Conservation (phyloP, 2,888 invertebrate species). For the Eristalis arbustorum region DNA sequence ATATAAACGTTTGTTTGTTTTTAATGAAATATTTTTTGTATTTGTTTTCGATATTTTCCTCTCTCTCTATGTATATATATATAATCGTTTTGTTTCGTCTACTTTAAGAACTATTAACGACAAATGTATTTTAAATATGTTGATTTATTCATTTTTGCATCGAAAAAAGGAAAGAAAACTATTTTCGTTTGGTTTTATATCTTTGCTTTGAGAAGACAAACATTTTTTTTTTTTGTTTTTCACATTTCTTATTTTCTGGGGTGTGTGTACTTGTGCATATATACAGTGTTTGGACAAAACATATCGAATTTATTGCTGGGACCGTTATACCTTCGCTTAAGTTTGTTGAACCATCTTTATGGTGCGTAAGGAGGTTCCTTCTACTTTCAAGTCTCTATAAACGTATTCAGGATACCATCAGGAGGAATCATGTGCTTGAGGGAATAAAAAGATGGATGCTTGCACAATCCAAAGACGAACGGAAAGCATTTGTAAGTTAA, state of each 20-base stretch:
- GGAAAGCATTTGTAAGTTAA: too few species aligned
- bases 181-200: constrained; percentile 19
- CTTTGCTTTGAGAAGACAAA: constrained; percentile 52
- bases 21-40: constrained; percentile 57
- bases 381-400: too few species aligned
- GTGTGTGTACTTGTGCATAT: constrained; percentile 33
- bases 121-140: constrained; percentile 45
- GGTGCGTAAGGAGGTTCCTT: too few species aligned
- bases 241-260: constrained; percentile 14
- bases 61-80: constrained; percentile 32
- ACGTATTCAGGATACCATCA: too few species aligned
- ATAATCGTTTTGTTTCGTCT: constrained; percentile 46
- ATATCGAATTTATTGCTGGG: background rate
- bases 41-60: constrained; percentile 22
- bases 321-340: background rate
- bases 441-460: too few species aligned
- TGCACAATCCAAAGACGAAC: too few species aligned
- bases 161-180: constrained; percentile 54
- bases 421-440: too few species aligned
- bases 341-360: background rate
- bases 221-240: constrained; percentile 25
- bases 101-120: constrained; percentile 66
- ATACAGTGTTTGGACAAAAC: background rate
- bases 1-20: constrained; percentile 62
- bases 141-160: constrained; percentile 32